Percentiles rank a stretch among this genome's conserved stretches.
Evolutionary conservation across 1,140 invertebrate species (phyloP).

Genomic region (Megathymus violae): DNA sequence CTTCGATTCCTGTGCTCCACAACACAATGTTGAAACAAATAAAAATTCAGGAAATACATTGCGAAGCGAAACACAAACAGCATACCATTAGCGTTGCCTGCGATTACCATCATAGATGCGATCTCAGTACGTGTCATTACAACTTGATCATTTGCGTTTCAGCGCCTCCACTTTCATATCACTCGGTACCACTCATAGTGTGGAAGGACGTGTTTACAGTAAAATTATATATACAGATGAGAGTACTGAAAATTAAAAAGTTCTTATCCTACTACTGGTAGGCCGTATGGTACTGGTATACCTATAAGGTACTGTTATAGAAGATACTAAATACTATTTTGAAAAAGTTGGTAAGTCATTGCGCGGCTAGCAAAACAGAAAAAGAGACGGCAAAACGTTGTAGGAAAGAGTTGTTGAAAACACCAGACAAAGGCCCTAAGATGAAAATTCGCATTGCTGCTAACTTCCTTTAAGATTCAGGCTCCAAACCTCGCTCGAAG

Average conservation of each 20-base stretch:
- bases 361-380: too few species aligned
- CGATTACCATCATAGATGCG: conserved; percentile 28
- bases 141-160: conserved; percentile 11
- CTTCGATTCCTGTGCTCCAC: not conserved
- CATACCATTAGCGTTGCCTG: conserved; percentile 21
- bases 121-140: conserved; percentile 11
- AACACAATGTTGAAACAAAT: not conserved
- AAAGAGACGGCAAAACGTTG: too few species aligned
- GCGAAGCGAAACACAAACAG: conserved; percentile 30
- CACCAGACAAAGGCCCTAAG: too few species aligned
- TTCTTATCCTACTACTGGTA: too few species aligned
- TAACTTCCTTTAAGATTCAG: too few species aligned
- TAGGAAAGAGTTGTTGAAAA: too few species aligned
- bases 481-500: too few species aligned
- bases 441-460: too few species aligned
- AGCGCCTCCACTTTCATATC: not conserved
- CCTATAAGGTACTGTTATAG: too few species aligned
- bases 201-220: not conserved
- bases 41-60: conserved; percentile 20
- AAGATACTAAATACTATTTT: too few species aligned
- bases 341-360: too few species aligned
- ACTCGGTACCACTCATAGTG: not conserved
- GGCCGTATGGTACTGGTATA: too few species aligned
- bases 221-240: not conserved
- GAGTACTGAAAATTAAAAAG: not conserved